A percentile compares a stretch with the other conserved stretches of the same genome.
phyloP scores from a whole-genome alignment of 2,888 invertebrate species.

The Hirtodrosophila cameraria region DNA sequence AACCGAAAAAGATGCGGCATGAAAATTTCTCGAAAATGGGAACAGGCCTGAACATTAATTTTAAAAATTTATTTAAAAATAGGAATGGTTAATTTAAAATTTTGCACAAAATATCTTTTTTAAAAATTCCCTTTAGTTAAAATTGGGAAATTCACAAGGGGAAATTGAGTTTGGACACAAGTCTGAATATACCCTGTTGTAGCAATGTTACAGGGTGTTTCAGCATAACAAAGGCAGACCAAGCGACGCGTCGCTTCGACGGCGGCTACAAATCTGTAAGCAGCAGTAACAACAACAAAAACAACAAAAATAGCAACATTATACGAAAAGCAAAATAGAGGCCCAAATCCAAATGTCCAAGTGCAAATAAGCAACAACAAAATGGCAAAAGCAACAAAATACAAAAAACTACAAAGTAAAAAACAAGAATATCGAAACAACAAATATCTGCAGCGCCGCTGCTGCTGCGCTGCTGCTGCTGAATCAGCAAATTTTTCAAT shows the following conservation, averaged over 20 bases:
- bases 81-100: too few species aligned
- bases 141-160: too few species aligned
- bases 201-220: constrained; percentile 7
- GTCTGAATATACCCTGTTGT: not conserved
- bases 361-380: constrained; percentile 52
- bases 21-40: too few species aligned
- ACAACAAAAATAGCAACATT: too few species aligned
- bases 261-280: constrained; percentile 13
- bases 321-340: constrained; percentile 31
- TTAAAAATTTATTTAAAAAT: too few species aligned
- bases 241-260: not conserved
- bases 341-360: constrained; percentile 46
- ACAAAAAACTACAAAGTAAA: constrained; percentile 26
- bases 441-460: constrained; percentile 40
- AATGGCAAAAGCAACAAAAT: constrained; percentile 15
- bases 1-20: too few species aligned
- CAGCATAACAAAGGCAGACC: constrained; percentile 9
- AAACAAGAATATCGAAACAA: constrained; percentile 46
- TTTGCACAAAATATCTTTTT: too few species aligned
- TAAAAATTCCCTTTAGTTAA: too few species aligned
- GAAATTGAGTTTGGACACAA: too few species aligned
- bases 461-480: constrained; percentile 32
- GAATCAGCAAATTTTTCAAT: constrained; percentile 70
- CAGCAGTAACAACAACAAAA: constrained; percentile 26
- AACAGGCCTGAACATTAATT: too few species aligned